Conservation (phyloP, 2,888 invertebrate species). For the Eupeodes latifasciatus region DNA sequence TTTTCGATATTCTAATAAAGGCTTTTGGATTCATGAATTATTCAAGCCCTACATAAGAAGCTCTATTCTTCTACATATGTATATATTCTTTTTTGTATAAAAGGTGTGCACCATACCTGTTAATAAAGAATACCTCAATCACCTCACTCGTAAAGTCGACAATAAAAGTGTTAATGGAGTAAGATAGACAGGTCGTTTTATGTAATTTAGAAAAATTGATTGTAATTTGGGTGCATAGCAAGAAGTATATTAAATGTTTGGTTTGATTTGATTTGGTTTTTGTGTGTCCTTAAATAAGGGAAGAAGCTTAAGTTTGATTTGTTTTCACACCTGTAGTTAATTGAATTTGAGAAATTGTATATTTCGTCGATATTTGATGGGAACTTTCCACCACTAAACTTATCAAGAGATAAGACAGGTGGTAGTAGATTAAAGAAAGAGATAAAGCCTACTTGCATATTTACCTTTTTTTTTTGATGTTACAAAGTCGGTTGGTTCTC, state of each 20-base stretch:
- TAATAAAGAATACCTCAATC: conserved; percentile 7
- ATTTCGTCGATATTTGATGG: too few relatives aligned
- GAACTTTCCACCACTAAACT: too few relatives aligned
- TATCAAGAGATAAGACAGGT: too few relatives aligned
- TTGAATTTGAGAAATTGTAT: too few relatives aligned
- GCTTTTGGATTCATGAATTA: conserved; percentile 41
- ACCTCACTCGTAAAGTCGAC: background rate
- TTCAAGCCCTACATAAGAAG: background rate
- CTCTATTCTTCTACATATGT: background rate
- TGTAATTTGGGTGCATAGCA: background rate
- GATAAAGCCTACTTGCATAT: too few relatives aligned
- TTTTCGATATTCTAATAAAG: conserved; percentile 23
- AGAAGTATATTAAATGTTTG: background rate
- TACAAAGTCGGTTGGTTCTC: too few relatives aligned
- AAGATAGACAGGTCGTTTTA: background rate
- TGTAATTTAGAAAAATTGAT: conserved; percentile 19
- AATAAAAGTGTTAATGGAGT: conserved; percentile 9
- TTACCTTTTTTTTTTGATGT: too few relatives aligned
- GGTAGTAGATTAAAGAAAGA: too few relatives aligned
- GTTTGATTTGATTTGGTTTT: background rate
- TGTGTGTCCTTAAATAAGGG: too few relatives aligned
- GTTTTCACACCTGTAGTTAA: too few relatives aligned
- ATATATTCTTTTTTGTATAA: background rate
- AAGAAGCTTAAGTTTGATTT: too few relatives aligned
- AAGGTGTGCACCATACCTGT: background rate